Evolutionary conservation across 92 coral and sea anemone species (phyloP).

Genomic region (Paragorgia papillata): DNA sequence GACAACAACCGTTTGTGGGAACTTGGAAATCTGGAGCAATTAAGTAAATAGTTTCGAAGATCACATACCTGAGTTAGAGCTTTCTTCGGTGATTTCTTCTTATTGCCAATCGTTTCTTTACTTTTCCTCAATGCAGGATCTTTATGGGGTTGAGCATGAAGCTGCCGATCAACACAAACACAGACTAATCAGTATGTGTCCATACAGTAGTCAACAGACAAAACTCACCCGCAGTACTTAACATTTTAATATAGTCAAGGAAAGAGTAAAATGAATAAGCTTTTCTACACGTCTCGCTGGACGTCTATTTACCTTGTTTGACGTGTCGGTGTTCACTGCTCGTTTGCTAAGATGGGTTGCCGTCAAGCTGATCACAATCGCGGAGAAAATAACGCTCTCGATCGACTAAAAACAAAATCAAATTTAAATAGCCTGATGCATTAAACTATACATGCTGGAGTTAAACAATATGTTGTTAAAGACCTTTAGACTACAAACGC

Average conservation of each 20-base stretch:
- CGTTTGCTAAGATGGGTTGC: constrained; percentile 99
- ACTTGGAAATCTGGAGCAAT: too few relatives aligned
- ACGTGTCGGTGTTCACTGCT: constrained; percentile 83
- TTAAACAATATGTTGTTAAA: background rate
- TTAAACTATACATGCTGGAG: background rate
- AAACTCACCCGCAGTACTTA: background rate
- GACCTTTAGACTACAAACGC: background rate
- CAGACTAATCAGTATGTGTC: background rate
- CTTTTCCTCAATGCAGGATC: constrained; percentile 15
- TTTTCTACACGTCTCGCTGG: background rate
- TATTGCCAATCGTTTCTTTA: constrained; percentile 14
- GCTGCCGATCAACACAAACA: background rate
- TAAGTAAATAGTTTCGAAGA: background rate
- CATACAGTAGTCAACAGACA: background rate
- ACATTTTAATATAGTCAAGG: background rate
- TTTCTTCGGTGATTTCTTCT: constrained; percentile 38
- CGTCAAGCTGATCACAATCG: constrained; percentile 95
- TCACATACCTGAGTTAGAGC: constrained; percentile 12
- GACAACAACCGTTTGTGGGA: too few relatives aligned
- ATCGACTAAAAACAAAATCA: constrained; percentile 71
- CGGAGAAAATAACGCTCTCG: constrained; percentile 97
- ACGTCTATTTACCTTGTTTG: constrained; percentile 72
- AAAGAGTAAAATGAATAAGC: background rate
- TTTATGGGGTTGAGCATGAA: constrained; percentile 34
- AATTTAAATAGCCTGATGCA: background rate